Conservation (phyloP, 2,113 vertebrate genomes). For the Desmodus rotundus region DNA sequence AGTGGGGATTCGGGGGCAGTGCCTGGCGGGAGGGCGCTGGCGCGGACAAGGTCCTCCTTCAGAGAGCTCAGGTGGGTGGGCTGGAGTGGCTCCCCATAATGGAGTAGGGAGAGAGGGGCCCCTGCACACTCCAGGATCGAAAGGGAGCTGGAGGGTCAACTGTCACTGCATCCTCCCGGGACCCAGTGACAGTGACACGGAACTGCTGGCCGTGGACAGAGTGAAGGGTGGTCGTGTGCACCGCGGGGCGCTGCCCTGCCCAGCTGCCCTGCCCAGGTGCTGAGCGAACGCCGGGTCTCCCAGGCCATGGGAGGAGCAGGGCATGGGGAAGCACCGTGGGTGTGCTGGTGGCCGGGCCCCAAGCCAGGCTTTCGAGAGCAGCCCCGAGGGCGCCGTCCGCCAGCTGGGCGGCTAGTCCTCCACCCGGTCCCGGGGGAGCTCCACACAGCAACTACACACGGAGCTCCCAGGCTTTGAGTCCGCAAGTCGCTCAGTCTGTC, state of each 20-base stretch:
- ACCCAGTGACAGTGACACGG: neutral
- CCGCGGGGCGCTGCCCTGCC: neutral
- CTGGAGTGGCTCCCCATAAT: neutral
- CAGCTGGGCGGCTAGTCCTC: neutral
- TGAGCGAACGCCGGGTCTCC: neutral
- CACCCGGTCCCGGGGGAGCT: neutral
- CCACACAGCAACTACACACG: rapidly evolving
- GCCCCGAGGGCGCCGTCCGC: neutral
- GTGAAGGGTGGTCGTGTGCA: rapidly evolving
- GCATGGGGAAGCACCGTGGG: neutral
- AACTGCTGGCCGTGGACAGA: neutral
- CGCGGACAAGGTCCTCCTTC: rapidly evolving
- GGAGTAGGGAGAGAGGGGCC: neutral
- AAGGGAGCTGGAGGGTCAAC: neutral
- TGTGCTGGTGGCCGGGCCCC: neutral
- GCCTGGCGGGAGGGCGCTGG: neutral
- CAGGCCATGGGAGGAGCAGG: neutral
- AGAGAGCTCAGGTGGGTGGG: neutral
- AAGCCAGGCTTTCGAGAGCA: neutral
- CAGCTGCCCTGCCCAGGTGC: neutral
- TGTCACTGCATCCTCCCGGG: neutral
- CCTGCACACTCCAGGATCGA: no score
- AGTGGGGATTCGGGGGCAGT: neutral
- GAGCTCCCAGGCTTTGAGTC: neutral
- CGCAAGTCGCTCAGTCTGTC: neutral